Evolutionary conservation across 1,140 invertebrate genomes (phyloP), one percentile per base, ranked within the genome.

Genomic region (Bombus haemorrhoidalis): DNA sequence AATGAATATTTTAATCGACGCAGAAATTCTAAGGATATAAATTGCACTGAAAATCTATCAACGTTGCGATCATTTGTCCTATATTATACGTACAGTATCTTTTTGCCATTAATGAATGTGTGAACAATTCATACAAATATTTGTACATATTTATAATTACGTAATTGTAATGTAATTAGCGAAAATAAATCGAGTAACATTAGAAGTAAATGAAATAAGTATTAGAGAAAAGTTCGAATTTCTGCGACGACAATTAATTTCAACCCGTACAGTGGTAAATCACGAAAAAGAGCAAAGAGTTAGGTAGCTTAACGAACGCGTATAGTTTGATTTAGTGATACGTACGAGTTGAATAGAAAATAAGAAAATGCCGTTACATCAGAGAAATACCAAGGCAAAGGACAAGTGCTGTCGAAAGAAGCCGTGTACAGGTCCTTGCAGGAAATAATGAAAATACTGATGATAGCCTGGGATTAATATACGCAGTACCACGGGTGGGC

Each of bases 391-490:
- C n/a, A 73, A 47, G 28, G 9, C 34, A 53, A 78, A 77, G 47
- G 66, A 57, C 10, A 32, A 32, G n/a, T n/a, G 62, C 59, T 25
- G 73, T 77, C 78, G 73, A 78, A 68, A 81, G 77, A 64, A 88
- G 76, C 43, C 28, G 62, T 34, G 43, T 43, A 79, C 76, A 85
- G 77, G 28, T 82, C 53, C 34, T 39, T 64, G 39, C 9, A 66
- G 69, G 47, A 72, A 75, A 66, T 74, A 68, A 84, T 41, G 57
- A 62, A 72, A 66, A 73, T 71, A 89, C 53, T 89, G 85, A 89
- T 89, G 75, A 89, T 62, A 83, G 79, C 80, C 79, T 89, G 83
- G 87, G 72, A 73, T 90, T 90, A 43, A 90, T 89, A 89, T 90
- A 90, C 47, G 66, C 88, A 90, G 89, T 90, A 90, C 85, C 78